These are phyloP conservation scores for Sinopyrophorus schimmeli DNA, from an alignment of 2,888 invertebrate genomes.

Conservation along the genomic window DNA sequence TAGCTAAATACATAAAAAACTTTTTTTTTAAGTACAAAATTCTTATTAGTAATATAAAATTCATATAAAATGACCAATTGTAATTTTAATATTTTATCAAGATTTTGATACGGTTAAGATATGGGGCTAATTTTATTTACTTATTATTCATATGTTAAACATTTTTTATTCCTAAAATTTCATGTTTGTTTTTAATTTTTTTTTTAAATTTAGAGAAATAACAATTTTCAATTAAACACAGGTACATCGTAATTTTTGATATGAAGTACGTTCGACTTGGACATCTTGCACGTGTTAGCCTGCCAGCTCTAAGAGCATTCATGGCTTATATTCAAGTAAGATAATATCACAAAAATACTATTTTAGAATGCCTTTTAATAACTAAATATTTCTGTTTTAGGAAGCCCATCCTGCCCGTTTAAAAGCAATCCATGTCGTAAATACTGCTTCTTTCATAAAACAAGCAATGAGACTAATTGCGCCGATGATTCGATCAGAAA, in stretches of 20 bases:
- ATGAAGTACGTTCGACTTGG: slow-evolving; percentile 70
- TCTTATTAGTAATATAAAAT: no score
- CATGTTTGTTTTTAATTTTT: slow-evolving; percentile 2
- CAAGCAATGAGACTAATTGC: slow-evolving; percentile 69
- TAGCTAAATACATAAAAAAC: no score
- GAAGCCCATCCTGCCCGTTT: slow-evolving; percentile 69
- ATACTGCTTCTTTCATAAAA: slow-evolving; percentile 69
- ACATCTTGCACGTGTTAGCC: slow-evolving; percentile 65
- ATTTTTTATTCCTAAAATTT: neutral
- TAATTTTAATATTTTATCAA: no score
- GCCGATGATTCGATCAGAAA: slow-evolving; percentile 66
- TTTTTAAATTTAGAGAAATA: slow-evolving; percentile 46
- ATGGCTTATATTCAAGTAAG: slow-evolving; percentile 70
- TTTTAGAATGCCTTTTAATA: slow-evolving; percentile 5
- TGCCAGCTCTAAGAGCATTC: slow-evolving; percentile 65
- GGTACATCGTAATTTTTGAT: slow-evolving; percentile 68
- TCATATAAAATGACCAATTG: no score
- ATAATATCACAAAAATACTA: slow-evolving; percentile 16
- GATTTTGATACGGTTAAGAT: no score
- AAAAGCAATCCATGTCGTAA: slow-evolving; percentile 67
- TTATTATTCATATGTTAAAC: no score
- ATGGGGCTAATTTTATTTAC: neutral
- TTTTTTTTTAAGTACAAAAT: no score
- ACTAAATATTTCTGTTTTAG: slow-evolving; percentile 51
- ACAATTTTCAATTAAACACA: no score